Evolutionary conservation across 2,888 invertebrate genomes (phyloP).

Genomic region (Chouioia cunea): DNA sequence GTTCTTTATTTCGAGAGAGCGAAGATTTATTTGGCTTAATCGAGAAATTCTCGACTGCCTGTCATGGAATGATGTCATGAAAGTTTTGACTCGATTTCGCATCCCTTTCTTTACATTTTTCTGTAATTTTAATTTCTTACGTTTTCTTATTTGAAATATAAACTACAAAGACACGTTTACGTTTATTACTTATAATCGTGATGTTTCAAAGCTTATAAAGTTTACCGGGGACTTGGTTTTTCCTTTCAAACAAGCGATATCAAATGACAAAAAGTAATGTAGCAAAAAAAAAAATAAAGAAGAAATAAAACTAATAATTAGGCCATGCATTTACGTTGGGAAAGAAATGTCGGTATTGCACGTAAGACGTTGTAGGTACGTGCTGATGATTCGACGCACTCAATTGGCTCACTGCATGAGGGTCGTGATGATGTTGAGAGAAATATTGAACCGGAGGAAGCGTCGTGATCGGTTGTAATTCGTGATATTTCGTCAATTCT

Average conservation of each 20-base stretch:
- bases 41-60: slow-evolving; percentile 59
- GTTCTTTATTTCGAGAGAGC: no score
- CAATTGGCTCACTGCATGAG: slow-evolving; percentile 48
- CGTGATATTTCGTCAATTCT: slow-evolving; percentile 65
- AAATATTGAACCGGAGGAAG: slow-evolving; percentile 64
- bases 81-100: slow-evolving; percentile 49
- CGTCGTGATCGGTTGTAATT: slow-evolving; percentile 57
- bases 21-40: slow-evolving; percentile 62
- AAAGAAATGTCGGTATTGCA: slow-evolving; percentile 68
- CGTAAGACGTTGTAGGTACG: slow-evolving; percentile 52
- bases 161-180: slow-evolving; percentile 24
- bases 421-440: slow-evolving; percentile 62
- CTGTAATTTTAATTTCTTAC: not conserved
- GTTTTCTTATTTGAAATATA: not conserved
- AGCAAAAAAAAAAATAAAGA: slow-evolving; percentile 12
- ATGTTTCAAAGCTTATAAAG: slow-evolving; percentile 8
- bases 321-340: slow-evolving; percentile 61
- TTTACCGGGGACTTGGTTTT: no score
- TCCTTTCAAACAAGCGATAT: not conserved
- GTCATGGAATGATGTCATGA: slow-evolving; percentile 69
- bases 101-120: slow-evolving; percentile 31
- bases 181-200: not conserved
- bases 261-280: slow-evolving; percentile 10
- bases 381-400: slow-evolving; percentile 56
- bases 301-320: slow-evolving; percentile 40